These are phyloP conservation scores for Muraenolepis orangiensis DNA, from an alignment of 2,797 vertebrate species.

Conservation along the genomic window DNA sequence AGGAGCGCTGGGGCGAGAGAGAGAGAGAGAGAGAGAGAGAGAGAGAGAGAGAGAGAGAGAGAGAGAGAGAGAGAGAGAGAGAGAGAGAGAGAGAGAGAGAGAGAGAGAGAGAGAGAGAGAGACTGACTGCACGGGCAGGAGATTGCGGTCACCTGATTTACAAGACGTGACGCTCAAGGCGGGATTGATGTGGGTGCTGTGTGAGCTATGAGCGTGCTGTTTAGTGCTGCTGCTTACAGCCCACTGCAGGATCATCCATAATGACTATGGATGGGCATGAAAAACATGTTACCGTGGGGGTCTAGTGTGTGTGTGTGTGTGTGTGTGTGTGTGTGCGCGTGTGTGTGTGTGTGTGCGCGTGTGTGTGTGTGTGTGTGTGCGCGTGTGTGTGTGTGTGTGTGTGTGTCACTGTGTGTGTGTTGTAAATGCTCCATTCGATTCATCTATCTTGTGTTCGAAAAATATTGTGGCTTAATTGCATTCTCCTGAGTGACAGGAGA, in stretches of 20 bases:
- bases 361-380: neutral
- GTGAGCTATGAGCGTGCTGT: constrained; percentile 26
- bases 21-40: no score
- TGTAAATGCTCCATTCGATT: neutral
- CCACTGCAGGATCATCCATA: constrained; percentile 19
- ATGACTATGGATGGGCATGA: constrained; percentile 27
- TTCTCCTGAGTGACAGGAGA: neutral
- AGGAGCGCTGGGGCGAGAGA: neutral
- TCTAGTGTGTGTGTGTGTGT: no score
- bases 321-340: neutral
- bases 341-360: neutral
- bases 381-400: neutral
- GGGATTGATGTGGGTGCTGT: constrained; percentile 36
- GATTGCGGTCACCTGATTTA: constrained; percentile 64
- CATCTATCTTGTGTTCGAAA: neutral
- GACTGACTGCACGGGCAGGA: constrained; percentile 27
- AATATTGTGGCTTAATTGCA: neutral
- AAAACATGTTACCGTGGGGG: neutral
- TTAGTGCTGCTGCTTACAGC: constrained; percentile 27
- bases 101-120: no score
- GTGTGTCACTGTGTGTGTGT: neutral
- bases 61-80: no score
- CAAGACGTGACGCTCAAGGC: constrained; percentile 43
- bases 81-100: no score
- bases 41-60: no score